Evolutionary conservation across 2,113 vertebrate genomes (phyloP).

Genomic region (Pan troglodytes): NHGRI_mPanTro3-v2.1_pri NC_072414.2:38956501-38957000

Average conservation of each 20-base stretch:
- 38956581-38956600: not conserved
- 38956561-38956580: not conserved
- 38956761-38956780: not conserved
- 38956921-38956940: not conserved
- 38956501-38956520: not conserved
- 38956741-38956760: not conserved
- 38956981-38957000: not conserved
- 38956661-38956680: not conserved
- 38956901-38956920: not conserved
- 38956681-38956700: not conserved
- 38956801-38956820: not conserved
- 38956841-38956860: not conserved
- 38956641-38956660: not conserved
- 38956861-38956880: not conserved
- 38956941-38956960: not conserved
- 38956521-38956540: not conserved
- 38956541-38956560: not conserved
- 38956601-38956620: not conserved
- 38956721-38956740: not conserved
- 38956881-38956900: not conserved
- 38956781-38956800: not conserved
- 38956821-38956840: slow-evolving; percentile 10
- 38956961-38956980: not conserved
- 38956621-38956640: not conserved
- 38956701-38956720: not conserved